Percentiles rank a stretch among this genome's conserved stretches.
Conservation (phyloP, 2,113 vertebrate genomes). For the Malaclemys terrapin region DNA sequence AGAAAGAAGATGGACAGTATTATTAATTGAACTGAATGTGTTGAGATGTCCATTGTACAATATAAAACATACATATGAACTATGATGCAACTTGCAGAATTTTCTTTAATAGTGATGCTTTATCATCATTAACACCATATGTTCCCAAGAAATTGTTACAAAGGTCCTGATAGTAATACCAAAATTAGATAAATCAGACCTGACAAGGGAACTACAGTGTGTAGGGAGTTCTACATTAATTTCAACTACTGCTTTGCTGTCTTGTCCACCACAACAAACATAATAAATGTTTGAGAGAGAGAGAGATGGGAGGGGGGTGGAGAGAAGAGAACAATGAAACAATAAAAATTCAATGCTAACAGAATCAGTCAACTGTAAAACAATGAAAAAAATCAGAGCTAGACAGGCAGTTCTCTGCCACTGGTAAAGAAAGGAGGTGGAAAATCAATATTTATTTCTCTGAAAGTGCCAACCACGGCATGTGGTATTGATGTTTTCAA, state of each 20-base stretch:
- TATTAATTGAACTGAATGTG: background rate
- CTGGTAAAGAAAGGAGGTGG: slow-evolving; percentile 39
- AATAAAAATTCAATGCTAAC: slow-evolving; percentile 60
- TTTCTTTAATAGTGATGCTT: background rate
- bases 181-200: slow-evolving; percentile 44
- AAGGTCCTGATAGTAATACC: slow-evolving; percentile 26
- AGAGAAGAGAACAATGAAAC: slow-evolving; percentile 27
- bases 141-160: slow-evolving; percentile 28
- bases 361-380: slow-evolving; percentile 60
- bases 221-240: slow-evolving; percentile 32
- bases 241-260: slow-evolving; percentile 37
- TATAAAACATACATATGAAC: background rate
- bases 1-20: background rate
- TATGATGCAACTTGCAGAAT: background rate
- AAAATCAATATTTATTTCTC: slow-evolving; percentile 79
- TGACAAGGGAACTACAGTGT: slow-evolving; percentile 2
- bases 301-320: background rate
- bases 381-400: slow-evolving; percentile 65
- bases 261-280: background rate
- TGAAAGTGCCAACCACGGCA: slow-evolving; percentile 28
- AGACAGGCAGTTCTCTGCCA: slow-evolving; percentile 34
- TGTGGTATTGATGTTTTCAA: slow-evolving; percentile 76
- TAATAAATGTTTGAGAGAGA: background rate
- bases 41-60: background rate
- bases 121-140: slow-evolving; percentile 15